A percentile compares a stretch with the other conserved stretches of the same genome.
These are phyloP conservation scores for Chaetogeoica ovagalla DNA, from an alignment of 2,888 invertebrate species.

Conservation along the genomic window DNA sequence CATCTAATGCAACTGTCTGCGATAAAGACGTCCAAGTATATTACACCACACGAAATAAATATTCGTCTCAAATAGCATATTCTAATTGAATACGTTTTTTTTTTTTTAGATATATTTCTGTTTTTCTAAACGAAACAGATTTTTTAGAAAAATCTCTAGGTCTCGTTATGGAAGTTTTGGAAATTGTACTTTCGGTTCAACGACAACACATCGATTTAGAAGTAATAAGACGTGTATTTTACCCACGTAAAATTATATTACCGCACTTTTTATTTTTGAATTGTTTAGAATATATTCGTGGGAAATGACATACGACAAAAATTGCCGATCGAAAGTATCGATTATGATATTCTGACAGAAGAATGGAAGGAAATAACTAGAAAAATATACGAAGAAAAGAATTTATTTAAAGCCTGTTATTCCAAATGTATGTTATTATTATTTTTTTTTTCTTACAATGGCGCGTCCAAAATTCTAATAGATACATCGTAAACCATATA, in stretches of 20 bases:
- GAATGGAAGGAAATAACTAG: slow-evolving; percentile 37
- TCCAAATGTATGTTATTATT: slow-evolving; percentile 14
- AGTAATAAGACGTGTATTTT: slow-evolving; percentile 57
- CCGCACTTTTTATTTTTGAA: neutral
- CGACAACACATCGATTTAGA: slow-evolving; percentile 84
- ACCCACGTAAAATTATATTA: neutral
- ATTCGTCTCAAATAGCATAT: too few relatives aligned
- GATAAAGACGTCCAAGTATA: slow-evolving; percentile 77
- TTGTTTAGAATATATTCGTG: slow-evolving; percentile 74
- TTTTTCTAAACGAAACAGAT: slow-evolving; percentile 81
- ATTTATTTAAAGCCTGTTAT: slow-evolving; percentile 31
- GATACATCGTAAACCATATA: too few relatives aligned
- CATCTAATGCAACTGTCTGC: slow-evolving; percentile 80
- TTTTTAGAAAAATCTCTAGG: slow-evolving; percentile 84
- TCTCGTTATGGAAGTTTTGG: slow-evolving; percentile 79
- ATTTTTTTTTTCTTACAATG: neutral
- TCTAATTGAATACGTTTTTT: too few relatives aligned
- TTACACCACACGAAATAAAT: too few relatives aligned
- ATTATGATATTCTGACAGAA: slow-evolving; percentile 41
- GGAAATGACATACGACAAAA: slow-evolving; percentile 87
- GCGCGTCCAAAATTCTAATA: too few relatives aligned
- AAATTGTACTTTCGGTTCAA: slow-evolving; percentile 78
- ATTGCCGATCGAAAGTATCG: slow-evolving; percentile 72
- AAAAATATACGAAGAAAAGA: slow-evolving; percentile 15
- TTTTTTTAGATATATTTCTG: slow-evolving; percentile 69